Base-by-base conservation (phyloP, 1,140 invertebrate genomes). In the Ptiloglossa arizonensis region DNA sequence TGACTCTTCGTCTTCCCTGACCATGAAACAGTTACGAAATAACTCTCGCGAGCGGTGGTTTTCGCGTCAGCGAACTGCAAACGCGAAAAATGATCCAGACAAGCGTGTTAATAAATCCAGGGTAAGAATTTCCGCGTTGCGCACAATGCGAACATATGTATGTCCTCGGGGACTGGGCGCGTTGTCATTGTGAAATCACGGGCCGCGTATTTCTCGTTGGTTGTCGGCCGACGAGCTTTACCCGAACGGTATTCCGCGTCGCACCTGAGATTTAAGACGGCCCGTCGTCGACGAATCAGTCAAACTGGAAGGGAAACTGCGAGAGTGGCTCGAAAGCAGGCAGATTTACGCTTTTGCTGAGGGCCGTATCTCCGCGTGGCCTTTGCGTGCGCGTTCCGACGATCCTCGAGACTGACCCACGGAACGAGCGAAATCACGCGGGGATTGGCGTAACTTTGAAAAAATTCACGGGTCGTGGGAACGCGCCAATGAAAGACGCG, bases 231-330 rank as follows among this genome's bases (percentile, higher is more conserved):
- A 50, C 48, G 66, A 50, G 29, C 48, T n/a, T 15, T 9, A 56
- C 19, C 19, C 27, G n/a, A 9, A 63, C 5, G 32, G 15, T 32
- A 38, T 70, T 41, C 38, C 24, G 17, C 17, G 35, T 41, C 8
- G 52, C 32, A 44, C 50, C 50, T 8, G 57, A 48, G 29, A 62
- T 60, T 72, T 72, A 72, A 72, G 22, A 24, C 57, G 15, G 3
- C n/a, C 24, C 52, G 15, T 75, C 63, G 24, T 2, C 63, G 62
- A 75, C 46, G 63, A 68, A 68, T 68, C 63, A 57, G 69, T 68
- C 52, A 75, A 57, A 68, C 52, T 0, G 52, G 29, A 57, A 15
- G 22, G 19, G 62, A 46, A 35, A 35, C n/a, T 35, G 38, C 27
- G 19, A 41, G 50, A 24, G 1, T 13, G 60, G 22, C 38, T 62